Evolutionary conservation across 2,113 vertebrate species (phyloP).

Genomic region (Melanocharis versteri): DNA sequence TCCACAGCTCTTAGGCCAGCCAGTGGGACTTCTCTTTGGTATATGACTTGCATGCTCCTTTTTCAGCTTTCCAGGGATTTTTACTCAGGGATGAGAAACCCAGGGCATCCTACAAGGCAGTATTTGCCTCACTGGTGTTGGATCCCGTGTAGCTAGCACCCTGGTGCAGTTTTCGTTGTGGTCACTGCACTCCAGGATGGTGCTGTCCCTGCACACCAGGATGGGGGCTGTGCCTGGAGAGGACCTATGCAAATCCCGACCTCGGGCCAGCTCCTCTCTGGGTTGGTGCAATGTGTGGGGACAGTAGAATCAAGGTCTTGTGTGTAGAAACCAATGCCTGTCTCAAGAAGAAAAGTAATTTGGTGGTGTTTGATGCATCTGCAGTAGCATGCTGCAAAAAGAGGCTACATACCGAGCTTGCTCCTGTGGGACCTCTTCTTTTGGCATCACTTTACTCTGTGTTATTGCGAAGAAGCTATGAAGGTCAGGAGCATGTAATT

Average conservation of each 20-base stretch:
- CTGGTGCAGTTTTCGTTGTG: not conserved
- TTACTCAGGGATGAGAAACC: not conserved
- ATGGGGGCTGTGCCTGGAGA: not conserved
- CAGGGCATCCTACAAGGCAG: not conserved
- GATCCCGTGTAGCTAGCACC: accelerated
- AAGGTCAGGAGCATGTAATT: conserved; percentile 6
- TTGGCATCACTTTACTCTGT: not conserved
- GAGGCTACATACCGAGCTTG: not conserved
- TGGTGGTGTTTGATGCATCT: not conserved
- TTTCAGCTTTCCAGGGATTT: not conserved
- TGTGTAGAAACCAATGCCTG: not conserved
- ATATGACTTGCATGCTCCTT: not conserved
- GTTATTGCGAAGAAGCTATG: not conserved
- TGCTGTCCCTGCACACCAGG: not conserved
- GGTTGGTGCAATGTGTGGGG: not conserved
- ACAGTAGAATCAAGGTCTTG: not conserved
- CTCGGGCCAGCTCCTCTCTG: accelerated
- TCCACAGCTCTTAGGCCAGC: not conserved
- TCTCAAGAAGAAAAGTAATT: not conserved
- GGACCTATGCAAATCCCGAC: accelerated
- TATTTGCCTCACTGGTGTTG: not conserved
- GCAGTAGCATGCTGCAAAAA: not conserved
- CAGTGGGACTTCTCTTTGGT: not conserved
- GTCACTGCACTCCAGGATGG: not conserved
- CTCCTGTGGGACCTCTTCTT: not conserved